Percentiles rank a stretch among this genome's conserved stretches.
These are phyloP conservation scores for Scortum barcoo DNA, from an alignment of 2,113 vertebrate species.

Conservation along the genomic window DNA sequence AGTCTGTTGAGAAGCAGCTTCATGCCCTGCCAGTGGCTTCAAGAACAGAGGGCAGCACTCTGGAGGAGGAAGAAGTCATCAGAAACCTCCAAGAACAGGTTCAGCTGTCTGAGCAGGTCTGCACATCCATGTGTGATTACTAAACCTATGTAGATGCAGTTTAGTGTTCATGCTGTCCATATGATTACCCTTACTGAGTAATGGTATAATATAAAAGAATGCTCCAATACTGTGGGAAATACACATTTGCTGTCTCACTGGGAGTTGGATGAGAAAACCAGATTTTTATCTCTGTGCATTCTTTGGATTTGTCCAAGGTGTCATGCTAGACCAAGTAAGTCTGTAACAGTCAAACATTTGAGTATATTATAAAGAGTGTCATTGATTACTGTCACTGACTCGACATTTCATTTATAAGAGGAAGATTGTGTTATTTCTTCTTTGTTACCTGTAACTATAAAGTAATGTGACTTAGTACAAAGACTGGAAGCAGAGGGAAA, in stretches of 20 bases:
- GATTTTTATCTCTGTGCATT: conserved; percentile 11
- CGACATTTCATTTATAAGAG: not conserved
- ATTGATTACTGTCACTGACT: not conserved
- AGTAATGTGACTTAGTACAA: not conserved
- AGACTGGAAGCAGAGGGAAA: conserved; percentile 1
- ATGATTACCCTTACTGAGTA: not conserved
- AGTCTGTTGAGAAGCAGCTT: conserved; percentile 88
- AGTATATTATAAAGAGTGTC: not conserved
- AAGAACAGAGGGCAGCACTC: conserved; percentile 62
- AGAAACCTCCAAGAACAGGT: conserved; percentile 91
- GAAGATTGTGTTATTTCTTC: not conserved
- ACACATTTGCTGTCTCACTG: not conserved
- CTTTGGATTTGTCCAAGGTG: not conserved
- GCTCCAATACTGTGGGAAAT: not conserved
- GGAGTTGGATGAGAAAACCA: not conserved
- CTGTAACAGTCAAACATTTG: not conserved
- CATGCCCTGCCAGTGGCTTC: conserved; percentile 81
- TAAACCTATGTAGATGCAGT: not conserved
- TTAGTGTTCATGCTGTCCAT: not conserved
- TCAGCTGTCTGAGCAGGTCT: conserved; percentile 87
- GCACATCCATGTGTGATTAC: conserved; percentile 2
- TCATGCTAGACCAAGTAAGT: not conserved
- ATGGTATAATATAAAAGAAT: not conserved
- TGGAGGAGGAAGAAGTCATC: conserved; percentile 83
- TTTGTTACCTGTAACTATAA: no score